Percentiles rank a stretch among this genome's conserved stretches.
Conservation (phyloP, 2,888 invertebrate genomes). For the Amaurobius ferox region DNA sequence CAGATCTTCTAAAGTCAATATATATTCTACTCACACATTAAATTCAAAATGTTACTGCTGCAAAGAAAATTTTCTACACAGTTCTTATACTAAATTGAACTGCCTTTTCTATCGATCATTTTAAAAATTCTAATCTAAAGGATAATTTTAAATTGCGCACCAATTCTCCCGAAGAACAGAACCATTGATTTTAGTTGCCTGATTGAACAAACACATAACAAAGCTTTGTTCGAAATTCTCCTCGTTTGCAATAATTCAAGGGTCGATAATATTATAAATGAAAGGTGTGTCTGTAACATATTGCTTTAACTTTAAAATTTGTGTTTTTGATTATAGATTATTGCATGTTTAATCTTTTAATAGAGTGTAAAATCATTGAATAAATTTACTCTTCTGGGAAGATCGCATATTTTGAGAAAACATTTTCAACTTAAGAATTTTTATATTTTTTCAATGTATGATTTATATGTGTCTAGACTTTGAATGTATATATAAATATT, state of each 20-base stretch:
- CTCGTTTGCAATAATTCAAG: conserved; percentile 41
- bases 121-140: conserved; percentile 46
- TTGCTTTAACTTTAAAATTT: conserved; percentile 28
- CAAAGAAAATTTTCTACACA: background rate
- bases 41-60: background rate
- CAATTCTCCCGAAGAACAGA: conserved; percentile 19
- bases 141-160: conserved; percentile 49
- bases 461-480: too few relatives aligned
- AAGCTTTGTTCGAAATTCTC: conserved; percentile 23
- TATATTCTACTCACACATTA: background rate
- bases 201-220: conserved; percentile 39
- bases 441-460: too few relatives aligned
- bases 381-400: too few relatives aligned
- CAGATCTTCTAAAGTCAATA: background rate
- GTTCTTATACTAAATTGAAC: background rate
- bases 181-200: conserved; percentile 37
- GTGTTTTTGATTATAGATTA: conserved; percentile 30
- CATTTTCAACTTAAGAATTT: too few relatives aligned
- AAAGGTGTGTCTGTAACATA: conserved; percentile 26
- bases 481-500: too few relatives aligned
- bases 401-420: too few relatives aligned
- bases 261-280: conserved; percentile 40
- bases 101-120: conserved; percentile 33
- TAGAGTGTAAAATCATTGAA: background rate
- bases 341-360: conserved; percentile 28